Base-by-base conservation (phyloP, 2,888 invertebrate species). In the Ramazzottius varieornatus region DNA sequence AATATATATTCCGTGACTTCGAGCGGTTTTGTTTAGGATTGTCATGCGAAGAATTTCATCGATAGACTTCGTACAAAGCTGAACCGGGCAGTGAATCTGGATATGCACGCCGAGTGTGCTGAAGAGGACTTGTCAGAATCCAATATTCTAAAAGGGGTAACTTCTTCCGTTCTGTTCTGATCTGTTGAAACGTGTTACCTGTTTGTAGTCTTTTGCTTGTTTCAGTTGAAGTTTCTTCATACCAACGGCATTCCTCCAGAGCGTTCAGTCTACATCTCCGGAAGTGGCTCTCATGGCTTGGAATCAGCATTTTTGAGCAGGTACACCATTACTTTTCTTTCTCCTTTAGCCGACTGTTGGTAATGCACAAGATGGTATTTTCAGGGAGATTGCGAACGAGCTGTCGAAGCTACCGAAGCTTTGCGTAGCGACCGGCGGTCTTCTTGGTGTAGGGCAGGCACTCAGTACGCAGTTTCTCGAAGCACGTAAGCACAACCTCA, bases 331-430 rank as follows among this genome's bases (percentile, higher is more conserved):
- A 13, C 20, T 40, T 13, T 40, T 40, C 13, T 40, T 40, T 13
- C 20, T 40, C 40, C 40, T 40, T 8, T 13, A 40, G 20, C 40
- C 13, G n/a, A 54, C 40, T 40, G 40, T 40, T 20, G 8, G 20
- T n/a, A n/a, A 33, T 33, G 1, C 29, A 33, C 1, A 63, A 32
- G 24, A 33, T 2, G 34, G 32, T 67, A 16, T 69, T 40, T 70
- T 68, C 67, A 68, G 70, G 46, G 70, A 67, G 33, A 70, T 70
- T 63, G 70, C 70, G 13, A 65, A 46, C 33, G 70, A 69, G 64
- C 67, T 70, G 63, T 69, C 70, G 1, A 68, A 69, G 63, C 67
- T 70, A 8, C 65, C 67, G 33, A 67, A 67, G 29, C 63, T 70
- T 1, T 69, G 67, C 20, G 32, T 70, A 34, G 67, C 69, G 20